Evolutionary conservation across 2,797 vertebrate genomes (phyloP), one percentile per base, ranked within the genome.

Genomic region (Vultur gryphus): DNA sequence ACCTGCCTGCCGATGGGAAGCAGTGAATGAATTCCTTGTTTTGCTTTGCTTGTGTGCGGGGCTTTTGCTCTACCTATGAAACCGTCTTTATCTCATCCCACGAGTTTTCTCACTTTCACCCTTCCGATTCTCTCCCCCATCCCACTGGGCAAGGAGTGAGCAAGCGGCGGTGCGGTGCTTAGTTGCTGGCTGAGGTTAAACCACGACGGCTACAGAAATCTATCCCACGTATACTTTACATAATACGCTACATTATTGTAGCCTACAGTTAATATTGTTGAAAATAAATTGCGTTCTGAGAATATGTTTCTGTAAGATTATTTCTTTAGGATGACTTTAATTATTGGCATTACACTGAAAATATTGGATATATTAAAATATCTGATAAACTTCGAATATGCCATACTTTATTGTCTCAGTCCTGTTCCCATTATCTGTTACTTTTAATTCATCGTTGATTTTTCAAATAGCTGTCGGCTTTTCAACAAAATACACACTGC

Each of bases 281-380:
- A 76, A 93, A 95, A 90, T 2, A 46, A 79, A 55, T 21, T 0
- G 0, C 2, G 3, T 57, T 66, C 39, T 0, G 0, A 69, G 67
- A 94, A 55, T 19, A 39, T 0, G 1, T 65, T 58, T 61, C 77
- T 67, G 16, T 24, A 78, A 72, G n/a, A 65, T 54, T 29, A 35
- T 81, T 37, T 86, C 66, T 86, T 72, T 37, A 35, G 59, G 46
- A 20, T 66, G 20, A 95, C 58, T 76, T 76, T 82, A 79, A 85
- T 93, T 72, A 55, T 76, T 77, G 76, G 29, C 44, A 49, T 76
- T 71, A 59, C 15, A 52, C 39, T 84, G n/a, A 69, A 95, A 95
- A 84, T 48, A 78, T 0, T 49, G 10, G 43, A 29, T 25, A 28
- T 29, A 39, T 51, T 62, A 64, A 92, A 84, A 61, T 46, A 93